phyloP scores from a whole-genome alignment of 2,888 invertebrate genomes.

The Callyntrura guangdongensis region DNA sequence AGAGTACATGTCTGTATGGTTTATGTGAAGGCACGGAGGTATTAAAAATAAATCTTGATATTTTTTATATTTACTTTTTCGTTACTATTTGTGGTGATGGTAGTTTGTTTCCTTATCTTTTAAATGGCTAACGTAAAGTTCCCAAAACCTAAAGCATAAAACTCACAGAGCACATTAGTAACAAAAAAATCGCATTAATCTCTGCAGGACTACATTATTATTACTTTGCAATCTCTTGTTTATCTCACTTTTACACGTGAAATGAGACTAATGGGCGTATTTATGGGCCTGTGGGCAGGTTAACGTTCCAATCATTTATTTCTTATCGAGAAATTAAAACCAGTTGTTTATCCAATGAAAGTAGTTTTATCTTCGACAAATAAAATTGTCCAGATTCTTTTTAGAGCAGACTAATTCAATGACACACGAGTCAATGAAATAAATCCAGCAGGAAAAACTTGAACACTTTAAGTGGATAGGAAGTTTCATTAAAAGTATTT shows the following conservation, averaged over 20 bases:
- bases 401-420: too few species aligned
- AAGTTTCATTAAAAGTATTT: neutral
- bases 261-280: too few species aligned
- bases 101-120: neutral
- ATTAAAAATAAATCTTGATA: slow-evolving; percentile 46
- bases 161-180: neutral
- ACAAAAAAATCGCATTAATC: neutral
- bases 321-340: too few species aligned
- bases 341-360: too few species aligned
- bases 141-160: neutral
- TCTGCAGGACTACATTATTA: neutral
- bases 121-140: neutral
- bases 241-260: too few species aligned
- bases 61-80: neutral
- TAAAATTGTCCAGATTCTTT: too few species aligned
- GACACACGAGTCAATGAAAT: too few species aligned
- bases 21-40: neutral
- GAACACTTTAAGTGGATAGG: neutral
- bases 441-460: too few species aligned
- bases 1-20: neutral
- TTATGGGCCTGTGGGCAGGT: too few species aligned
- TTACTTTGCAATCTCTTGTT: neutral
- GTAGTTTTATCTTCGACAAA: too few species aligned
- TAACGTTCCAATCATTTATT: too few species aligned
- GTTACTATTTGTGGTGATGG: neutral